phyloP scores from a whole-genome alignment of 2,888 invertebrate genomes.

The Ctenicera cuprea region DNA sequence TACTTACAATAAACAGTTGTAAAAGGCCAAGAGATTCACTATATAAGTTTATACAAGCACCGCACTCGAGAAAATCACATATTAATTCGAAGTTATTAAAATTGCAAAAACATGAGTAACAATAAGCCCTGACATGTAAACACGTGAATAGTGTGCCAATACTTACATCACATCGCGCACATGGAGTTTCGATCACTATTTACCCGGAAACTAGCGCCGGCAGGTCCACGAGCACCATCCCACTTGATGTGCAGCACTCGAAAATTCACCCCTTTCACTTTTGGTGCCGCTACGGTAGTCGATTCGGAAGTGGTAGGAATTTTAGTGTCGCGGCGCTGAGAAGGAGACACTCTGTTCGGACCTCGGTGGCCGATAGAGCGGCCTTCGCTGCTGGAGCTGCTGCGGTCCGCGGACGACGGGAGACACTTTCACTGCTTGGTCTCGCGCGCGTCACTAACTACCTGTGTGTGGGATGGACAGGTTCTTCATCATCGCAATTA shows the following conservation, averaged over 20 bases:
- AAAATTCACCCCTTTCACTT: slow-evolving; percentile 60
- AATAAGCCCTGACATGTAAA: slow-evolving; percentile 60
- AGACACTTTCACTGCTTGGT: slow-evolving; percentile 61
- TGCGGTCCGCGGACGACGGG: slow-evolving; percentile 55
- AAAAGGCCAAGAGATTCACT: slow-evolving; percentile 7
- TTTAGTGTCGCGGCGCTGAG: slow-evolving; percentile 52
- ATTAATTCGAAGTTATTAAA: slow-evolving; percentile 47
- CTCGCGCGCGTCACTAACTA: slow-evolving; percentile 52
- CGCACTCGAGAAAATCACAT: slow-evolving; percentile 27
- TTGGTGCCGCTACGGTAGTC: slow-evolving; percentile 51
- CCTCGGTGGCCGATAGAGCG: slow-evolving; percentile 58
- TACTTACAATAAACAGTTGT: slow-evolving; percentile 16
- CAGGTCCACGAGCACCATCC: slow-evolving; percentile 39
- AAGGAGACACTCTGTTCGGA: slow-evolving; percentile 55
- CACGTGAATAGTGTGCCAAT: slow-evolving; percentile 61
- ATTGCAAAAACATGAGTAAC: slow-evolving; percentile 55
- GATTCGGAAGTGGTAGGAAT: slow-evolving; percentile 56
- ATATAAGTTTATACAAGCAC: slow-evolving; percentile 22
- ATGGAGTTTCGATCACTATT: slow-evolving; percentile 54
- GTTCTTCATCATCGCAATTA: slow-evolving; percentile 51
- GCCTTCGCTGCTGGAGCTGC: slow-evolving; percentile 55
- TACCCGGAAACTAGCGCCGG: slow-evolving; percentile 48
- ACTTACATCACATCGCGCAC: slow-evolving; percentile 61
- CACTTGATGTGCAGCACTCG: slow-evolving; percentile 48
- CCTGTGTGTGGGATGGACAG: slow-evolving; percentile 55